These are phyloP conservation scores for Phortica magna DNA, from an alignment of 2,888 invertebrate species.

Conservation along the genomic window DNA sequence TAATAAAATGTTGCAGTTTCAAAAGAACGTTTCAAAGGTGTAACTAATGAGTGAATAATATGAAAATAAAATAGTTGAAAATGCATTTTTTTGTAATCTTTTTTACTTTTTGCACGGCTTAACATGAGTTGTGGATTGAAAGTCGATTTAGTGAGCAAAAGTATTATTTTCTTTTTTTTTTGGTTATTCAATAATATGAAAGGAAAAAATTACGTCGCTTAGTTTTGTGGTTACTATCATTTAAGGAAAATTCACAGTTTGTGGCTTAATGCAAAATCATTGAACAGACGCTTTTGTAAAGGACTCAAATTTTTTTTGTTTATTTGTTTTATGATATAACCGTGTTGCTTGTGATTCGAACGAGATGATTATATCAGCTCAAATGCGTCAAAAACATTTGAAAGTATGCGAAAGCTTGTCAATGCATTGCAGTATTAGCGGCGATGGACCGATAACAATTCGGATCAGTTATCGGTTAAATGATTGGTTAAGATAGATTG, in stretches of 20 bases:
- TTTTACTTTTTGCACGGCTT: conserved; percentile 33
- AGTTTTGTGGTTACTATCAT: conserved; percentile 65
- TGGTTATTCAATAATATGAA: conserved; percentile 30
- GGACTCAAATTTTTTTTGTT: conserved; percentile 59
- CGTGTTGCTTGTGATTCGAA: neutral
- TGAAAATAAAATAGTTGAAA: conserved; percentile 22
- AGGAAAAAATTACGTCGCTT: conserved; percentile 37
- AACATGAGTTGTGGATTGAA: conserved; percentile 34
- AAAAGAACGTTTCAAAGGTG: neutral
- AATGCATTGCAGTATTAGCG: too few species aligned
- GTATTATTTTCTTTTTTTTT: conserved; percentile 60
- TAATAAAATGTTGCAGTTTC: neutral
- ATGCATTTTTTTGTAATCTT: conserved; percentile 44
- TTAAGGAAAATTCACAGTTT: conserved; percentile 75
- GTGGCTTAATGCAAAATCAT: conserved; percentile 75
- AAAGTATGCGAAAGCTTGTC: too few species aligned
- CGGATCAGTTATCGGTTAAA: too few species aligned
- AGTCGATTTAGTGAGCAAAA: conserved; percentile 67
- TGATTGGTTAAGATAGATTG: too few species aligned
- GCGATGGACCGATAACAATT: too few species aligned
- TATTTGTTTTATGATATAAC: neutral
- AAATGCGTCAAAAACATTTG: too few species aligned
- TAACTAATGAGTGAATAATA: neutral
- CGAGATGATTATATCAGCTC: too few species aligned
- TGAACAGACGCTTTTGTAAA: conserved; percentile 68